Evolutionary conservation across 2,888 invertebrate genomes (phyloP), one percentile per base, ranked within the genome.

Genomic region (Cheilosia urbana): DNA sequence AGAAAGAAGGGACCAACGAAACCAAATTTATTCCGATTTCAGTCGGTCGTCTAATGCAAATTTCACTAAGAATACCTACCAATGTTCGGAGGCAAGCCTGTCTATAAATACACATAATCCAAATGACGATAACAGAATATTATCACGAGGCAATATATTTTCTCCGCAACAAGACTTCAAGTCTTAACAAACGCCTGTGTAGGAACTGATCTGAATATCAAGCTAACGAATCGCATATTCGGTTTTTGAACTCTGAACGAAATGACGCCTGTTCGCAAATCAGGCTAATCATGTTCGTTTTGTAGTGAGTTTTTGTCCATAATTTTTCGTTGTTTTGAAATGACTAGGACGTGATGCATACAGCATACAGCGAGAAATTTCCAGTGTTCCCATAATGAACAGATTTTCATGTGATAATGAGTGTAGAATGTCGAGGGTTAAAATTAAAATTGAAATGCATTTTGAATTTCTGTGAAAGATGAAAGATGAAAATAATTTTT

Each of bases 251-350:
- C 53, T 49, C 15, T 60, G 37, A 72, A 34, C n/a, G 30, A 57
- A 30, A 7, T 7, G 24, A 27, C 27, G 42, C 11, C 62, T 45
- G 6, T 34, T n/a, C 15, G 9, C 45, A 80, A 80, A 80, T 80
- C 66, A 47, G 53, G 58, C 55, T 80, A 75, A 75, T 80, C 45
- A 62, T 60, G 24, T 75, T 69, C 62, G 60, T 34, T 62, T 15
- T 30, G 57, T 80, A 62, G 68, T 63, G 45, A 30, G 4, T 60
- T 37, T 37, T 55, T 55, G 3, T 62, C 45, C 45, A 17, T 27
- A 37, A n/a, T 21, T 47, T 2, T 49, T 7, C 17, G 47, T 27
- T 68, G 24, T n/a, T 34, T 63, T 49, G 57, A 53, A 60, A 75
- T 57, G 49, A 24, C 49, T 30, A 45, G 34, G 40, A 75, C 57